Evolutionary conservation across 2,113 vertebrate genomes (phyloP).

Genomic region (Aix galericulata): DNA sequence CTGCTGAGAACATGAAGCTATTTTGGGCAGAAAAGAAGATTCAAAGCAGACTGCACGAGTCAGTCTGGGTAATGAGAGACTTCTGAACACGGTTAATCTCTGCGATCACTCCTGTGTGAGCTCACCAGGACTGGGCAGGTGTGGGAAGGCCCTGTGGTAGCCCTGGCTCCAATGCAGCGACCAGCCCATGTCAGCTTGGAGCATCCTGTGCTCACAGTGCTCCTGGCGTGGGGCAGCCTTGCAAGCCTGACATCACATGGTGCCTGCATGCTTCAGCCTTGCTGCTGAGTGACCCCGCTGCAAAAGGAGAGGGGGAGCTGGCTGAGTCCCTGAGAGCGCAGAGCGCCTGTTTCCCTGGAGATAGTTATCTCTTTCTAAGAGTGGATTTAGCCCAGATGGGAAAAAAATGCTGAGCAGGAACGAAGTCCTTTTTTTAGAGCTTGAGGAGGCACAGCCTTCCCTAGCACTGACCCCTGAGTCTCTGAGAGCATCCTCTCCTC

Average conservation of each 20-base stretch:
- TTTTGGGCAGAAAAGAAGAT: conserved; percentile 42
- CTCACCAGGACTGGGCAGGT: neutral
- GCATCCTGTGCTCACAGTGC: neutral
- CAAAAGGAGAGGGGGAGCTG: conserved; percentile 63
- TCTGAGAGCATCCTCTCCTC: neutral
- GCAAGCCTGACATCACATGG: neutral
- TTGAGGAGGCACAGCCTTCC: conserved; percentile 52
- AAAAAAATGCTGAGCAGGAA: conserved; percentile 60
- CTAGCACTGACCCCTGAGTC: neutral
- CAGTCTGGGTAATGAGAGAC: conserved; percentile 27
- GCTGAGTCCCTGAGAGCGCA: conserved; percentile 57
- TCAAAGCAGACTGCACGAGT: conserved; percentile 48
- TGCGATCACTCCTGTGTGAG: neutral
- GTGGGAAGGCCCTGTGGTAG: neutral
- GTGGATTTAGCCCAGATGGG: conserved; percentile 73
- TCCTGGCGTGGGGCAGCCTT: neutral
- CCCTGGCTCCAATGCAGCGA: neutral
- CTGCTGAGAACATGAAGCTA: conserved; percentile 46
- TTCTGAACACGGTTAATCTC: neutral
- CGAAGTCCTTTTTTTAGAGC: conserved; percentile 66
- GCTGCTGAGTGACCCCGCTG: conserved; percentile 18
- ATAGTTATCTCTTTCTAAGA: conserved; percentile 78
- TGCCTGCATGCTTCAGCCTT: neutral
- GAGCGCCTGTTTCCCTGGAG: conserved; percentile 79
- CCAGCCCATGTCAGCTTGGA: neutral